Conservation (phyloP, 92 coral and sea anemone genomes). For the Paragorgia papillata region DNA sequence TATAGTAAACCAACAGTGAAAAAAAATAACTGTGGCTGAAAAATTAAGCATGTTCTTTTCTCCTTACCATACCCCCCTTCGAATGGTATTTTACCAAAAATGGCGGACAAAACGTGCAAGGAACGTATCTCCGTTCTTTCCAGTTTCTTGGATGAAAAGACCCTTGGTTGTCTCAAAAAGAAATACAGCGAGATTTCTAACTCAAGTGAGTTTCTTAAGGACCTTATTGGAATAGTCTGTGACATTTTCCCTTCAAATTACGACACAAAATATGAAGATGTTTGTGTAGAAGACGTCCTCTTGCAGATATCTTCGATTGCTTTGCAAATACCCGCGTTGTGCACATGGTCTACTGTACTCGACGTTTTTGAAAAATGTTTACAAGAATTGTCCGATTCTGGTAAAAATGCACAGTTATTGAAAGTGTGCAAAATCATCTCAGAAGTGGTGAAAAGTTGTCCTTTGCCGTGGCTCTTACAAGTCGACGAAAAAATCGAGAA, state of each 20-base stretch:
- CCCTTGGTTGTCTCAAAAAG: background rate
- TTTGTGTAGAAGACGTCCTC: background rate
- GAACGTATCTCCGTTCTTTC: conserved; percentile 11
- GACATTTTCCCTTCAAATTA: conserved; percentile 3
- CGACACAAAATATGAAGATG: background rate
- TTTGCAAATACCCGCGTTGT: background rate
- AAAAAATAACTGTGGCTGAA: background rate
- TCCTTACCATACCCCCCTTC: conserved; percentile 12
- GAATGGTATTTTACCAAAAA: background rate
- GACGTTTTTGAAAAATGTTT: background rate
- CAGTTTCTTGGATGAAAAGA: conserved; percentile 12
- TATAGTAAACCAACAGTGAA: too few species aligned
- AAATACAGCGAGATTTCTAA: background rate
- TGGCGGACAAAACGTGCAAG: background rate
- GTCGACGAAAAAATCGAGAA: background rate
- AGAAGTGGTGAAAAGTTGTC: conserved; percentile 20
- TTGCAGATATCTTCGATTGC: background rate
- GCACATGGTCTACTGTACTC: background rate
- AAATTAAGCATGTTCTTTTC: background rate
- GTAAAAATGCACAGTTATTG: conserved; percentile 5
- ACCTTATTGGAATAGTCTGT: conserved; percentile 4
- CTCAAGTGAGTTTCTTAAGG: background rate
- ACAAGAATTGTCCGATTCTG: background rate
- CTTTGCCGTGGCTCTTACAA: conserved; percentile 9
- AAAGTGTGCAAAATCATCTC: conserved; percentile 4